Conservation (phyloP, 2,888 invertebrate species). For the Phortica magna region DNA sequence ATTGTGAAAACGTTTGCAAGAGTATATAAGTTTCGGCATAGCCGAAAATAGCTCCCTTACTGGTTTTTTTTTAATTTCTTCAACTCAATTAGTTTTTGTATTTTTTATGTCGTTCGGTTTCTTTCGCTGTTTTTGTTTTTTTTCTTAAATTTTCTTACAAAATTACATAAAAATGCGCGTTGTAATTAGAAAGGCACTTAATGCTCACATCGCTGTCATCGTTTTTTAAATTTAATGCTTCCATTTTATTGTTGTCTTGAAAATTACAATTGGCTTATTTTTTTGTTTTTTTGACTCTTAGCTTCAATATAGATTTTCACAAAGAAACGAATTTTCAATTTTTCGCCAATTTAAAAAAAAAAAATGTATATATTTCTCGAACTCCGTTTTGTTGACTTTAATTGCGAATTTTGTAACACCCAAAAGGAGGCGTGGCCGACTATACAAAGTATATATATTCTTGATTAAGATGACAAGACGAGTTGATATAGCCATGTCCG, state of each 20-base stretch:
- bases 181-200: no score
- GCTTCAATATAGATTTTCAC: background rate
- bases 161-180: no score
- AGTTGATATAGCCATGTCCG: no score
- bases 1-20: no score
- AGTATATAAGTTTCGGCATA: no score
- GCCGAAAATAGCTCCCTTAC: no score
- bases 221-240: background rate
- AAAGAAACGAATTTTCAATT: background rate
- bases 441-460: no score
- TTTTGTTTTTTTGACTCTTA: background rate
- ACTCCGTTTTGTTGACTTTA: no score
- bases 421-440: no score
- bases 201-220: no score
- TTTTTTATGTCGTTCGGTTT: background rate
- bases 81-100: background rate
- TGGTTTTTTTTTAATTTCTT: conserved; percentile 56
- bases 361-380: background rate
- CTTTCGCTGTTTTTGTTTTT: background rate
- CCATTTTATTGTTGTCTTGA: background rate
- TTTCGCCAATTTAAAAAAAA: background rate
- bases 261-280: background rate
- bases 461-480: no score
- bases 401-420: no score
- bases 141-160: background rate